phyloP scores from a whole-genome alignment of 1,140 invertebrate species.

The Heliconius hermathena region DNA sequence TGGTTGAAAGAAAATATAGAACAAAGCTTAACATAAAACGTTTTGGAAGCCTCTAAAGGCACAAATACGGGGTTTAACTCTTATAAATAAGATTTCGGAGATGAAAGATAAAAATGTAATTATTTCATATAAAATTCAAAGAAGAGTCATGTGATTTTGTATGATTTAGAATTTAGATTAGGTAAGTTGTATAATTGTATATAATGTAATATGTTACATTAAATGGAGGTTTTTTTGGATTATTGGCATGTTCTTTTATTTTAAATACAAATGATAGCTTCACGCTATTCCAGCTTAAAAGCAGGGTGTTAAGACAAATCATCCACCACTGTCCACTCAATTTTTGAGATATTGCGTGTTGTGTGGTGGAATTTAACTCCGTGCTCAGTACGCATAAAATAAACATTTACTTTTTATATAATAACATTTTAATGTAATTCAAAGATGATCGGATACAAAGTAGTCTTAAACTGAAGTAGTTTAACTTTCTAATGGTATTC shows the following conservation, averaged over 20 bases:
- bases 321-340: no score
- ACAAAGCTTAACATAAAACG: background rate
- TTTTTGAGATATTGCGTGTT: background rate
- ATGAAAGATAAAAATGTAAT: background rate
- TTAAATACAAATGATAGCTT: no score
- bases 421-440: no score
- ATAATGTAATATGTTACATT: no score
- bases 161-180: background rate
- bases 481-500: background rate
- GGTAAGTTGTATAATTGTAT: no score
- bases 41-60: background rate
- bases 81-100: background rate
- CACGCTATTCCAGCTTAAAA: no score
- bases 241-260: no score
- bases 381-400: no score
- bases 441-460: background rate
- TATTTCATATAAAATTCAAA: background rate
- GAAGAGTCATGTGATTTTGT: background rate
- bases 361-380: no score
- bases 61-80: background rate
- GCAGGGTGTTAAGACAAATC: no score
- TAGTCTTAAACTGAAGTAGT: background rate
- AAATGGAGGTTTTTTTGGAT: no score
- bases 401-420: no score
- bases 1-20: background rate